Percentiles rank a stretch among this genome's conserved stretches.
Conservation (phyloP, 2,113 vertebrate genomes). For the Noctilio leporinus region DNA sequence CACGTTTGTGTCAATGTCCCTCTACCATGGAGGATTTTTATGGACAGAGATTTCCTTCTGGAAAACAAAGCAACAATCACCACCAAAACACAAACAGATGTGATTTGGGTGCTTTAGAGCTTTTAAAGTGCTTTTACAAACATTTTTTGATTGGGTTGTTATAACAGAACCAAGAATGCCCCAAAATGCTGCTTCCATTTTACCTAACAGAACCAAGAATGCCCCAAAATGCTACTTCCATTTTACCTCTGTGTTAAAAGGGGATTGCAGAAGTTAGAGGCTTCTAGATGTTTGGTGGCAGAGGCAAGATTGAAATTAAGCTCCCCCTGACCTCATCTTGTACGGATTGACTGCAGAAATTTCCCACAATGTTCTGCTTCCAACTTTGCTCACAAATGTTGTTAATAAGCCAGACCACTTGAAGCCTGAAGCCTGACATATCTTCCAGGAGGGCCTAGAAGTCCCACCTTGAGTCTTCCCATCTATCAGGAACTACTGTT, state of each 20-base stretch:
- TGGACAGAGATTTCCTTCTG: slow-evolving; percentile 2
- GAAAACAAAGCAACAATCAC: not conserved
- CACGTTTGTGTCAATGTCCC: not conserved
- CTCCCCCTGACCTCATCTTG: not conserved
- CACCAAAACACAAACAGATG: not conserved
- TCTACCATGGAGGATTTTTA: not conserved
- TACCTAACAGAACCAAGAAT: not conserved
- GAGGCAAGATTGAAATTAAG: not conserved
- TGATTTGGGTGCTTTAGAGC: not conserved
- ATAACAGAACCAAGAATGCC: not conserved
- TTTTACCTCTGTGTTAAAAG: not conserved
- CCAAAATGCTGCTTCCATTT: not conserved
- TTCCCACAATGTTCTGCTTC: not conserved
- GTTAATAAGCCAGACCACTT: not conserved
- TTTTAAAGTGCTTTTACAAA: not conserved
- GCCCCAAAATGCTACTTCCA: not conserved
- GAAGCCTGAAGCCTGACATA: not conserved
- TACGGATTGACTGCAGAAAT: not conserved
- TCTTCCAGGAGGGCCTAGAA: not conserved
- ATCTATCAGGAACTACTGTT: not conserved
- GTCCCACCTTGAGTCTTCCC: not conserved
- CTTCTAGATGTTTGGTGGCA: not conserved
- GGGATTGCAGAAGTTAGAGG: not conserved
- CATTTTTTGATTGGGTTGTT: not conserved
- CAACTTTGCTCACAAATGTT: not conserved